Conservation (phyloP, 1,140 invertebrate species). For the Drosophila sturtevanti region DNA sequence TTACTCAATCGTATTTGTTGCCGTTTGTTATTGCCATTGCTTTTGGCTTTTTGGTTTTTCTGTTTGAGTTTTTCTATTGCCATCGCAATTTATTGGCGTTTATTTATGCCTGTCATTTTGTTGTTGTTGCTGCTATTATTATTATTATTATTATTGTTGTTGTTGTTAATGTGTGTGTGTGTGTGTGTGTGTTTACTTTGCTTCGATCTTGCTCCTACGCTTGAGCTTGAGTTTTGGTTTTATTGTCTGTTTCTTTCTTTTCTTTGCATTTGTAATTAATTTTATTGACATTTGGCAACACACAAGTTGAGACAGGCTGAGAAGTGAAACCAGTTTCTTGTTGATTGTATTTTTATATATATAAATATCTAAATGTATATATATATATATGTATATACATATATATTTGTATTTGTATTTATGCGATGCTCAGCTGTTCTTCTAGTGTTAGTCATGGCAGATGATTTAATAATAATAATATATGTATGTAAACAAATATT, state of each 20-base stretch:
- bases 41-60: constrained; percentile 37
- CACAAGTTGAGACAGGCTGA: constrained; percentile 52
- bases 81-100: constrained; percentile 65
- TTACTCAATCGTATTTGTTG: constrained; percentile 68
- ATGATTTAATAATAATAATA: constrained; percentile 50
- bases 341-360: constrained; percentile 29
- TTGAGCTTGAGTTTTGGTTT: constrained; percentile 35
- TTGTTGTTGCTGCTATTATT: not conserved
- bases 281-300: constrained; percentile 78
- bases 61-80: constrained; percentile 50
- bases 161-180: too few species aligned
- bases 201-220: constrained; percentile 54
- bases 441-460: constrained; percentile 62
- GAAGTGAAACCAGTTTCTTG: constrained; percentile 60
- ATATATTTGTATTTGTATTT: not conserved
- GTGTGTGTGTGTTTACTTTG: constrained; percentile 17
- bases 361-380: not conserved
- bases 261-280: constrained; percentile 63
- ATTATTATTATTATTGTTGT: constrained; percentile 3
- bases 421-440: constrained; percentile 61
- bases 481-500: too few species aligned
- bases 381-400: not conserved
- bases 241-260: constrained; percentile 38
- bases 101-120: constrained; percentile 60
- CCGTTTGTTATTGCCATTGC: constrained; percentile 5